Evolutionary conservation across 2,113 vertebrate genomes (phyloP).

Genomic region (Tachysurus vachellii): DNA sequence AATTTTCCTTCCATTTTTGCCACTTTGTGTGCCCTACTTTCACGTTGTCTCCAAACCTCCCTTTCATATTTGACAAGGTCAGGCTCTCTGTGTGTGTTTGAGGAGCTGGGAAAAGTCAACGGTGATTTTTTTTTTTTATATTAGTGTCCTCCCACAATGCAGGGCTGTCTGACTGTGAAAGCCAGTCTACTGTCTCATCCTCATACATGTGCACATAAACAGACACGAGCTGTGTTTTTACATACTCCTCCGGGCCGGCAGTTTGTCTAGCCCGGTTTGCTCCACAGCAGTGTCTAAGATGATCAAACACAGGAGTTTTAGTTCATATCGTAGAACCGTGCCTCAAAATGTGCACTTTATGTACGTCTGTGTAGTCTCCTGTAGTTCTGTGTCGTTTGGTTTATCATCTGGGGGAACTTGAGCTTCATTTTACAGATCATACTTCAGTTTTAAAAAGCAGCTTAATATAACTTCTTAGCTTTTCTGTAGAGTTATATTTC

Average conservation of each 20-base stretch:
- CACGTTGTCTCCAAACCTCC: conserved; percentile 15
- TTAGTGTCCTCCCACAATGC: conserved; percentile 30
- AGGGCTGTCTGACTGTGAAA: neutral
- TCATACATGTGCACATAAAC: neutral
- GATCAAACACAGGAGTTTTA: neutral
- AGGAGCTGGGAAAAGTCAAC: conserved; percentile 73
- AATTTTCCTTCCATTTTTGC: neutral
- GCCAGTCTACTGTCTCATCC: neutral
- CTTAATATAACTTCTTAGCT: neutral
- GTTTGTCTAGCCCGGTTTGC: neutral
- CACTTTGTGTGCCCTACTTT: neutral
- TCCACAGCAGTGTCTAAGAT: neutral
- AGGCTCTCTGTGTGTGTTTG: conserved; percentile 51
- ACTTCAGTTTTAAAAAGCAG: neutral
- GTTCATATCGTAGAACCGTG: neutral
- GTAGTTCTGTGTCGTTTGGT: too few species aligned
- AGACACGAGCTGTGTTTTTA: neutral
- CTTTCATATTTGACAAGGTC: conserved; percentile 54
- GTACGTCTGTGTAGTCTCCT: too few species aligned
- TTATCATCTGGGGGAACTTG: too few species aligned
- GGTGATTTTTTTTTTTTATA: conserved; percentile 40
- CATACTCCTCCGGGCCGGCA: neutral
- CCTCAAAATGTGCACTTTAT: neutral
- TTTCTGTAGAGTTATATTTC: neutral
- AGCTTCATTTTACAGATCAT: neutral